Conservation (phyloP, 1,140 invertebrate genomes). For the Pseudoatta argentina region DNA sequence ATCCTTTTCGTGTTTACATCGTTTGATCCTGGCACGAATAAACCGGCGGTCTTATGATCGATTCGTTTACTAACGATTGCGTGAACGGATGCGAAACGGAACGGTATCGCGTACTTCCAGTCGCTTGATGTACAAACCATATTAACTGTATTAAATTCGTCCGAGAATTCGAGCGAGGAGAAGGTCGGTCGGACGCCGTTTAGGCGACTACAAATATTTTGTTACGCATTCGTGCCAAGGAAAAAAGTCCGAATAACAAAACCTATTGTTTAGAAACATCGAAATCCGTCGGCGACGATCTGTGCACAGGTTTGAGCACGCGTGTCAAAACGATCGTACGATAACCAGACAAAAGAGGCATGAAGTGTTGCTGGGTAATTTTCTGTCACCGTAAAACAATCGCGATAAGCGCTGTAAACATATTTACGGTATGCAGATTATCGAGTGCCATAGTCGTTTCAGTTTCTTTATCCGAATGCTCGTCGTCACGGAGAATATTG, state of each 20-base stretch:
- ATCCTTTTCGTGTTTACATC: neutral
- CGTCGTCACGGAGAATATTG: neutral
- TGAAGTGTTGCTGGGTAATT: conserved; percentile 27
- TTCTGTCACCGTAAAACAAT: conserved; percentile 27
- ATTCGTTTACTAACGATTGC: conserved; percentile 53
- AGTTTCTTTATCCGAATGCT: conserved; percentile 19
- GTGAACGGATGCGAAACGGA: conserved; percentile 51
- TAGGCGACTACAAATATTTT: conserved; percentile 31
- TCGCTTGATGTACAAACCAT: conserved; percentile 22
- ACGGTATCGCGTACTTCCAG: conserved; percentile 40
- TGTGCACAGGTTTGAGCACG: neutral
- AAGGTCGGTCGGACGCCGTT: conserved; percentile 19
- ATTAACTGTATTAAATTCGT: conserved; percentile 52
- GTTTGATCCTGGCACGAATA: conserved; percentile 35
- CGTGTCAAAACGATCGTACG: neutral
- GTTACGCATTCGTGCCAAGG: neutral
- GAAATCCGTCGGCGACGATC: neutral
- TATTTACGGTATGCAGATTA: neutral
- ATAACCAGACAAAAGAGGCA: neutral
- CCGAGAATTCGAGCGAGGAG: conserved; percentile 22
- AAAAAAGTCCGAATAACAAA: conserved; percentile 1
- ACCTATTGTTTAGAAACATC: neutral
- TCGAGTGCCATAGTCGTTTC: conserved; percentile 10
- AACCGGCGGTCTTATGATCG: conserved; percentile 32
- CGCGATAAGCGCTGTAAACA: conserved; percentile 22